A percentile compares a stretch with the other conserved stretches of the same genome.
phyloP scores from a whole-genome alignment of 2,888 invertebrate species.

The Pseudococcus viburni region DNA sequence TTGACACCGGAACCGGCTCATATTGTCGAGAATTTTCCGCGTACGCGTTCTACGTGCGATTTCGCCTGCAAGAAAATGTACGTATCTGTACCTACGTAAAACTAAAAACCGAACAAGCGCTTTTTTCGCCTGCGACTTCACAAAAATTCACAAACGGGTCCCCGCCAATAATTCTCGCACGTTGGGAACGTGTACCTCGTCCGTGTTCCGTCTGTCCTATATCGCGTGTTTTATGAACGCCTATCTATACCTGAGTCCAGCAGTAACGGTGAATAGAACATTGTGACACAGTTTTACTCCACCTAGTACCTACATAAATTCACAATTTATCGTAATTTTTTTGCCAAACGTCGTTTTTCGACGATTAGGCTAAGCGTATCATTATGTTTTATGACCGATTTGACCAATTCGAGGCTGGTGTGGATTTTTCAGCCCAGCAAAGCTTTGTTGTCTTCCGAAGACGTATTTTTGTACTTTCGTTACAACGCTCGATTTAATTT shows the following conservation, averaged over 20 bases:
- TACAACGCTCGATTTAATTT: neutral
- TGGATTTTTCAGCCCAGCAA: neutral
- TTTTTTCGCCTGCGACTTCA: neutral
- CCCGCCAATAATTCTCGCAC: conserved; percentile 17
- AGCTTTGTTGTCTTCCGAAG: too few species aligned
- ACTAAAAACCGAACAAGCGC: neutral
- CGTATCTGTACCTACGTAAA: neutral
- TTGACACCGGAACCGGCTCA: conserved; percentile 52
- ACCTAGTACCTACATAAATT: neutral
- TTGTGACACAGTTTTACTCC: conserved; percentile 16
- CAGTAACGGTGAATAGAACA: conserved; percentile 15
- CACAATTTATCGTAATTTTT: conserved; percentile 12
- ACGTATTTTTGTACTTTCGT: neutral
- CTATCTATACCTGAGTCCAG: neutral
- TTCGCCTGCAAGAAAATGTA: neutral
- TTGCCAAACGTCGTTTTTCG: neutral
- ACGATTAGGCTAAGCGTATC: neutral
- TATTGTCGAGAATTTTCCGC: conserved; percentile 48
- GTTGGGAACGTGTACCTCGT: conserved; percentile 15
- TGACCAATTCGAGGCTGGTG: neutral
- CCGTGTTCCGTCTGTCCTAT: conserved; percentile 47
- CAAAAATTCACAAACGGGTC: conserved; percentile 30
- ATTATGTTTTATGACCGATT: neutral
- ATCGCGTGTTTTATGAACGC: conserved; percentile 7
- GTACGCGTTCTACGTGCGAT: neutral